Evolutionary conservation across 2,113 vertebrate genomes (phyloP).

Genomic region (Crotalus helleri): DNA sequence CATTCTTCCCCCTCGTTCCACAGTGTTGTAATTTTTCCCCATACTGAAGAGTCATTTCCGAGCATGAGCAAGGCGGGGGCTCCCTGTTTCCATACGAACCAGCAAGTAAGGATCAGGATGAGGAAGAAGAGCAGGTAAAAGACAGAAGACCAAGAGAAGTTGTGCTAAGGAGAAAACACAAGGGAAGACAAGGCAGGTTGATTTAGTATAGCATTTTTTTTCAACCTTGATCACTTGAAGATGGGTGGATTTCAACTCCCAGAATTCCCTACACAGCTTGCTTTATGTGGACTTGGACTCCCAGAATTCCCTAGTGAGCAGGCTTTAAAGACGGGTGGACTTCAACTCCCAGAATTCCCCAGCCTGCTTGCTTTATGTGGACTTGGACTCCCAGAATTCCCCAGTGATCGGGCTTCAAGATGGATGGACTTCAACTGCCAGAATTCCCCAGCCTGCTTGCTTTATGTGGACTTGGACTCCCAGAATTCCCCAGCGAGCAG

Average conservation of each 20-base stretch:
- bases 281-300: too few relatives aligned
- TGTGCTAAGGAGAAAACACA: constrained; percentile 18
- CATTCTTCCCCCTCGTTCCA: constrained; percentile 50
- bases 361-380: neutral
- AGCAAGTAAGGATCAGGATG: constrained; percentile 60
- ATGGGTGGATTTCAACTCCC: too few relatives aligned
- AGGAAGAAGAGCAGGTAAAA: constrained; percentile 44
- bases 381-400: neutral
- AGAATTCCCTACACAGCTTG: too few relatives aligned
- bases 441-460: too few relatives aligned
- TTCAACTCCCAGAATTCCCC: too few relatives aligned
- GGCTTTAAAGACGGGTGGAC: too few relatives aligned
- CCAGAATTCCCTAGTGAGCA: too few relatives aligned
- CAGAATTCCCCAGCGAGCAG: too few relatives aligned
- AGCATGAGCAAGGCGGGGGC: constrained; percentile 60
- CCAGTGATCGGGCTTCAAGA: too few relatives aligned
- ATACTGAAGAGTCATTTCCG: constrained; percentile 64
- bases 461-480: too few relatives aligned
- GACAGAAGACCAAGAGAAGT: constrained; percentile 25
- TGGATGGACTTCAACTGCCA: too few relatives aligned
- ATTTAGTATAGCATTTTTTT: neutral
- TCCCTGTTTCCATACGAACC: constrained; percentile 69
- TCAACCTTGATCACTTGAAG: neutral
- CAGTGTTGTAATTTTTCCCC: constrained; percentile 52
- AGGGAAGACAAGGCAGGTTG: neutral